Percentiles rank a stretch among this genome's conserved stretches.
Conservation (phyloP, 2,797 vertebrate genomes). For the Darevskia mixta region DNA sequence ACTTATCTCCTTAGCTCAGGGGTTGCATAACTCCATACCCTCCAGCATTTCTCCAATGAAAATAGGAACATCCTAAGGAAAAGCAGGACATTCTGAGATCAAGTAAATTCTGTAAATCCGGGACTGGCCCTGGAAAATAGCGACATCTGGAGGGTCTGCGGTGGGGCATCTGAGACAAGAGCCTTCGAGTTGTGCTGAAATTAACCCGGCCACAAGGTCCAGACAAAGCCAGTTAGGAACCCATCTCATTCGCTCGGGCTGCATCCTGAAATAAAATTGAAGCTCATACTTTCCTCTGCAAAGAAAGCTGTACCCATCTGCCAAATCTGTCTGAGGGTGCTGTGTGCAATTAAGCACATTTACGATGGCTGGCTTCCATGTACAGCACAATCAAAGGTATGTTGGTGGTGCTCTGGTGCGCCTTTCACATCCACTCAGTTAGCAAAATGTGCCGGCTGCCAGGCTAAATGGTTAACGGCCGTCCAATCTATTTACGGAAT, state of each 20-base stretch:
- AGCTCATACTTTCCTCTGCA: constrained; percentile 39
- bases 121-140: too few relatives aligned
- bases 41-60: too few relatives aligned
- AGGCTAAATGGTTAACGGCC: constrained; percentile 71
- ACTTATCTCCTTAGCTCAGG: too few relatives aligned
- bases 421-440: constrained; percentile 48
- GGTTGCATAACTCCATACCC: too few relatives aligned
- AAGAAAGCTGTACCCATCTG: constrained; percentile 62
- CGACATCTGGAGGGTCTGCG: too few relatives aligned
- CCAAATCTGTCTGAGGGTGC: constrained; percentile 67
- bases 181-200: background rate
- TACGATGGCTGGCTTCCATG: background rate
- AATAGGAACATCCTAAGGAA: too few relatives aligned
- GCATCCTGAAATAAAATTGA: constrained; percentile 23
- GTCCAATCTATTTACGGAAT: constrained; percentile 72
- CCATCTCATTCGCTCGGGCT: background rate
- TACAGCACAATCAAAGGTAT: constrained; percentile 13
- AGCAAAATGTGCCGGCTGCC: constrained; percentile 20
- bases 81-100: too few relatives aligned
- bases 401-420: constrained; percentile 1
- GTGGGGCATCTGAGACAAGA: background rate
- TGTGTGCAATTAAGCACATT: constrained; percentile 55
- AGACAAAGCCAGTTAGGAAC: background rate
- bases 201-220: background rate
- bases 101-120: too few relatives aligned